Evolutionary conservation across 2,888 invertebrate genomes (phyloP).

Genomic region (Beris chalybata): DNA sequence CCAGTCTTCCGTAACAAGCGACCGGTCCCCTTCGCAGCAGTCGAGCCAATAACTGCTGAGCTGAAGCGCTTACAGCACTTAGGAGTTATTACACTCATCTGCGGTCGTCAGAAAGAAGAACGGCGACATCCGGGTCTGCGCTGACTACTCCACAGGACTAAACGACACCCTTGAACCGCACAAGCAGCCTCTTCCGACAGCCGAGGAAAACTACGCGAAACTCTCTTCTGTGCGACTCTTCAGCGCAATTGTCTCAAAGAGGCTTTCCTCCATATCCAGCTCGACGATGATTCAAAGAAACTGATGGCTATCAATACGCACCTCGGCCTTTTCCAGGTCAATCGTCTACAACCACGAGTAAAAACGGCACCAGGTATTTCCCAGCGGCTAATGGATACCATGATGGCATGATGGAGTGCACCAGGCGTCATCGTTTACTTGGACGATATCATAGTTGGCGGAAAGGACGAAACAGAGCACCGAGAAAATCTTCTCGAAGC

Average conservation of each 20-base stretch:
- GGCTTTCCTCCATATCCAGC: constrained; percentile 2
- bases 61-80: constrained; percentile 12
- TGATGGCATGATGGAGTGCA: constrained; percentile 17
- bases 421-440: neutral
- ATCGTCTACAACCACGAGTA: constrained; percentile 17
- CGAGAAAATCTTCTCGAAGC: neutral
- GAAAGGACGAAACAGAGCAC: constrained; percentile 3
- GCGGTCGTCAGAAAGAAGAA: constrained; percentile 8
- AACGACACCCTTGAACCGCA: constrained; percentile 8
- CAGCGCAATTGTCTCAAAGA: neutral
- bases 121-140: constrained; percentile 15
- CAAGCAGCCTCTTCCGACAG: constrained; percentile 10
- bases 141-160: constrained; percentile 16
- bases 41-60: constrained; percentile 5
- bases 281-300: constrained; percentile 10
- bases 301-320: constrained; percentile 10
- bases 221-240: neutral
- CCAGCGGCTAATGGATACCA: constrained; percentile 16
- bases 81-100: constrained; percentile 11
- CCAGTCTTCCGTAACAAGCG: neutral
- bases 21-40: constrained; percentile 8
- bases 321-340: constrained; percentile 7
- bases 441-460: neutral
- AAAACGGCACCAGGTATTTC: constrained; percentile 16
- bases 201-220: constrained; percentile 1